Percentiles rank a stretch among this genome's conserved stretches.
These are phyloP conservation scores for Entomobrya multifasciata DNA, from an alignment of 2,888 invertebrate species.

Conservation along the genomic window DNA sequence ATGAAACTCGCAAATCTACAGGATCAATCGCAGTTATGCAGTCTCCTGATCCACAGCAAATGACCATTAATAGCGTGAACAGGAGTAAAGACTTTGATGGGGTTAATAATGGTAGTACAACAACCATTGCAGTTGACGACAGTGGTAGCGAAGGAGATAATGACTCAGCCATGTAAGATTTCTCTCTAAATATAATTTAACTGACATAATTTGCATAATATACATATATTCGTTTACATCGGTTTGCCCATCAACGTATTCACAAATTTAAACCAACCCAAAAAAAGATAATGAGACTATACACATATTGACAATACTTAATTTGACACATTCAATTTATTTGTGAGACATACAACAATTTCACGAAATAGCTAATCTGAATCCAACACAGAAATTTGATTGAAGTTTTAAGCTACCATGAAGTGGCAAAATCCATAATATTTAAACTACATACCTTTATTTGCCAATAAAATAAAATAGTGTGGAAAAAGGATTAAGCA, in stretches of 20 bases:
- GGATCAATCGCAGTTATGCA: conserved; percentile 26
- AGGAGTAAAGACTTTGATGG: conserved; percentile 62
- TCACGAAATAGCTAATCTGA: neutral
- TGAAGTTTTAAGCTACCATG: too few species aligned
- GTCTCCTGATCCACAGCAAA: conserved; percentile 48
- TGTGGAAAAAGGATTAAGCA: conserved; percentile 22
- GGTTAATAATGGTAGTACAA: conserved; percentile 58
- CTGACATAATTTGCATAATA: neutral
- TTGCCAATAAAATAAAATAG: neutral
- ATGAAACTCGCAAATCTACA: conserved; percentile 4
- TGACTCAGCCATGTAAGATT: conserved; percentile 63
- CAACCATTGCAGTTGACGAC: conserved; percentile 64
- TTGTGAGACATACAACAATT: neutral
- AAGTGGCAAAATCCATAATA: too few species aligned
- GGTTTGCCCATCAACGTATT: neutral
- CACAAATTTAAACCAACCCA: neutral
- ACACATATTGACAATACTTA: neutral
- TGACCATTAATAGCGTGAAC: conserved; percentile 66
- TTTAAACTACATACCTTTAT: too few species aligned
- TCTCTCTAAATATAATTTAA: neutral
- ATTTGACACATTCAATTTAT: neutral
- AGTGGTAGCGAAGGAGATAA: conserved; percentile 57
- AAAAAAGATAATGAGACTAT: neutral
- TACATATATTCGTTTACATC: neutral
- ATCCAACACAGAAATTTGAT: neutral